A percentile compares a stretch with the other conserved stretches of the same genome.
Evolutionary conservation across 2,113 vertebrate genomes (phyloP).

Genomic region (Syrmaticus mikado): DNA sequence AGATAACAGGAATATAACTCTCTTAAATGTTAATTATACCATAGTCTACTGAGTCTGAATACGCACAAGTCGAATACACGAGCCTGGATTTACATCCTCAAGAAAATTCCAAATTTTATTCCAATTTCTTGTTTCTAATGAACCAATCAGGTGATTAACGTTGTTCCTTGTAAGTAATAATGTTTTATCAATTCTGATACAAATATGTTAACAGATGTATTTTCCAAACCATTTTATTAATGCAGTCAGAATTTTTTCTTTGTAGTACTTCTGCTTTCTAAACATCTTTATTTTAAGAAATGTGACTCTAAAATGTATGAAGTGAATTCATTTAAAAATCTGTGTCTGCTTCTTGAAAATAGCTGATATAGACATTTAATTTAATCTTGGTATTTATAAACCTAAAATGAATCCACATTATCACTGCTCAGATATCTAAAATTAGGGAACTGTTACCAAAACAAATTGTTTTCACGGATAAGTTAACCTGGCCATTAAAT

Average conservation of each 20-base stretch:
- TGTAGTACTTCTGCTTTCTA: background rate
- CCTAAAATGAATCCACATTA: slow-evolving; percentile 15
- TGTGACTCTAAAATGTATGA: background rate
- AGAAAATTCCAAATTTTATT: background rate
- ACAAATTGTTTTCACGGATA: slow-evolving; percentile 32
- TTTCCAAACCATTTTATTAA: background rate
- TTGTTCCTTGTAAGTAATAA: background rate
- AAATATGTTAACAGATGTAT: background rate
- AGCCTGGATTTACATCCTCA: background rate
- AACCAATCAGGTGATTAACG: background rate
- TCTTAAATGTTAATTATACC: background rate
- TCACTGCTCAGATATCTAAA: background rate
- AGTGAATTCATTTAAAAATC: background rate
- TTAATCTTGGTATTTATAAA: slow-evolving; percentile 32
- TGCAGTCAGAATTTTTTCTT: background rate
- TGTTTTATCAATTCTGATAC: background rate
- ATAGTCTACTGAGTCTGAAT: background rate
- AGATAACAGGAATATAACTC: background rate
- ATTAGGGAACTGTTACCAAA: slow-evolving; percentile 40
- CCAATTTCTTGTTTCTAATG: background rate
- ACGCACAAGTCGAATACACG: no score
- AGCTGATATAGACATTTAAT: slow-evolving; percentile 30
- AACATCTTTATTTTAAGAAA: background rate
- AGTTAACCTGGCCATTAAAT: background rate
- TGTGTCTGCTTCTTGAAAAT: background rate